phyloP scores from a whole-genome alignment of 2,797 vertebrate genomes.

The Pseudotriccus pelzelni region DNA sequence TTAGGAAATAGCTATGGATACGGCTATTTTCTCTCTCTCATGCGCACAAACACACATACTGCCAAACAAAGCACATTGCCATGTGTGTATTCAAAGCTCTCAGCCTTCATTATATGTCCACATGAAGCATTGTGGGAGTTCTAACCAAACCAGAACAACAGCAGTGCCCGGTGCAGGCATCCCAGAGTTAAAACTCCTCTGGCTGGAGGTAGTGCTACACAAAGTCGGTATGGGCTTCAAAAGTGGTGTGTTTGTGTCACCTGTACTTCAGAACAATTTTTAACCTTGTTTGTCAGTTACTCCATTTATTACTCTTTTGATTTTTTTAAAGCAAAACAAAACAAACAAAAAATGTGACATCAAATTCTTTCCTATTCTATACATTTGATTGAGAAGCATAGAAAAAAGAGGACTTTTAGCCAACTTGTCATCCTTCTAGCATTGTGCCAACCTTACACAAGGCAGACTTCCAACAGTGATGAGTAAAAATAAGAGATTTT shows the following conservation, averaged over 20 bases:
- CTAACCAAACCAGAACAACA: background rate
- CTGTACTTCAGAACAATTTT: background rate
- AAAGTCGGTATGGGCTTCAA: background rate
- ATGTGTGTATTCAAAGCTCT: background rate
- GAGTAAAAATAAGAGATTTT: background rate
- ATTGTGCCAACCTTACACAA: background rate
- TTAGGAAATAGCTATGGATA: background rate
- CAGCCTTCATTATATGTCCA: rapidly evolving
- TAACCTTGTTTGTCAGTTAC: background rate
- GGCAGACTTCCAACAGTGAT: background rate
- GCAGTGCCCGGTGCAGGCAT: background rate
- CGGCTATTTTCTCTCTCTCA: background rate
- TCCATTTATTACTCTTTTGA: background rate
- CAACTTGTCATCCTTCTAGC: background rate
- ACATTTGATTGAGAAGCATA: background rate
- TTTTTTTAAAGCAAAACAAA: background rate
- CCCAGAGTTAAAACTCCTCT: background rate
- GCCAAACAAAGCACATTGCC: background rate
- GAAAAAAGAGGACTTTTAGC: background rate
- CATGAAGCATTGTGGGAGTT: background rate
- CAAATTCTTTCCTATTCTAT: background rate
- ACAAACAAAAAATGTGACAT: background rate
- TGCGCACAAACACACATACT: background rate
- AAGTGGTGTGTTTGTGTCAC: background rate
- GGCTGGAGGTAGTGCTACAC: background rate